Evolutionary conservation across 1,140 invertebrate species (phyloP), one percentile per base, ranked within the genome.

Genomic region (Euglossa dilemma): DNA sequence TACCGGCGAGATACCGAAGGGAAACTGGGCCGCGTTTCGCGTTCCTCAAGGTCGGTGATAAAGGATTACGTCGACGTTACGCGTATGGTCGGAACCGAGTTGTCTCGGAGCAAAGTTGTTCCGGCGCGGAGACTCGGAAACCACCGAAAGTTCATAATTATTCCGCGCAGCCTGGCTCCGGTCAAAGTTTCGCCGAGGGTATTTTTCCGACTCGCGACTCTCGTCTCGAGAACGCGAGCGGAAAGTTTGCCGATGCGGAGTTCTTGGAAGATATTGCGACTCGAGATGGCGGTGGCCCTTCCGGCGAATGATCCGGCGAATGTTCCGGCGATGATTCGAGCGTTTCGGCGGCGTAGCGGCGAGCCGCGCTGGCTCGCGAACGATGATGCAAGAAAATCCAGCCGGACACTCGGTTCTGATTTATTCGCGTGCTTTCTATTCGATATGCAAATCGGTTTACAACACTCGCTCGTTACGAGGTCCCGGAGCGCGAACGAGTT

Each of bases 1-100:
- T 66, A 77, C 52, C 25, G 63, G 57, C 59, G 52, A 45, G 67
- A 79, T 47, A 28, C 80, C 52, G 73, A 50, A 66, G 57, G n/a
- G n/a, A 87, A 88, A 85, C 77, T 87, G 78, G 85, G 61, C 56
- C 82, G 56, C 50, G 66, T 76, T 80, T 45, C 57, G 36, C 36
- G 54, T 57, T 63, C 47, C 20, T 57, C 81, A 66, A 87, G 70
- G 69, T 77, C 76, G 73, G 70, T 61, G 25, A 11, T 20, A 47
- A 71, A 28, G 45, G 59, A 59, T 76, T 47, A 61, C 45, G 45
- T 70, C 69, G 77, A 23, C 18, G 23, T 45, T 67, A 56, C 28
- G 20, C 70, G n/a, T 4, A 4, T 9, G 20, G 16, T 12, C 0
- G 25, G 23, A 9, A 67, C 18, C 36, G n/a, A 57, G 43, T 28